Percentiles rank a stretch among this genome's conserved stretches.
Evolutionary conservation across 1,140 invertebrate species (phyloP).

Genomic region (Lucilia cuprina): DNA sequence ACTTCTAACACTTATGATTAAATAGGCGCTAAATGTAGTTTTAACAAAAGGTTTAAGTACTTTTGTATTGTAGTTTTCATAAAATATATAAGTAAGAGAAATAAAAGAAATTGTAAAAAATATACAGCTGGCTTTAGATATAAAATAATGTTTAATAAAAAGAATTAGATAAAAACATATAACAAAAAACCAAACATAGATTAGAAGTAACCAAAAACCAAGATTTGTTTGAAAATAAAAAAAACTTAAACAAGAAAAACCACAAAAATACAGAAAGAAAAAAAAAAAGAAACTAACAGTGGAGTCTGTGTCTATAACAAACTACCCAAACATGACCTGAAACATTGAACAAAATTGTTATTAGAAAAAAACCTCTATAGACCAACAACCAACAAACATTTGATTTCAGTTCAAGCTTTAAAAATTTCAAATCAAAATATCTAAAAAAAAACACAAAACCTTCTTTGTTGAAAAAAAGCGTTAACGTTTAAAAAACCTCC

Average conservation of each 20-base stretch:
- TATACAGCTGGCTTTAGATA: neutral
- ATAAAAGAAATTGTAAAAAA: neutral
- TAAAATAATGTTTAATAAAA: neutral
- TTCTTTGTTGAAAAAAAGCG: neutral
- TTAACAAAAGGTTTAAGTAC: neutral
- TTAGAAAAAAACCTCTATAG: neutral
- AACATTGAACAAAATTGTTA: neutral
- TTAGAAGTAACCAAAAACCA: neutral
- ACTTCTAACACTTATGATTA: neutral
- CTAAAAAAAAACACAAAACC: no score
- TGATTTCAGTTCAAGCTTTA: neutral
- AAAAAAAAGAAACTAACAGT: neutral
- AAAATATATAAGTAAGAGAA: neutral
- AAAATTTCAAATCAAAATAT: neutral
- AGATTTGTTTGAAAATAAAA: neutral
- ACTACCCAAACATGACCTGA: neutral
- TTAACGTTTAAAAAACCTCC: neutral
- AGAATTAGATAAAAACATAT: neutral
- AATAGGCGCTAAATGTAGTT: neutral
- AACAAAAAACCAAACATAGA: no score
- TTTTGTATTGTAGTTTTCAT: no score
- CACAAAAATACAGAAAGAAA: neutral
- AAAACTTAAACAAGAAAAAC: neutral
- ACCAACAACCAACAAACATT: neutral
- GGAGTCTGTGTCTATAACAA: neutral